A percentile compares a stretch with the other conserved stretches of the same genome.
Evolutionary conservation across 2,888 invertebrate genomes (phyloP).

Genomic region (Agapostemon virescens): DNA sequence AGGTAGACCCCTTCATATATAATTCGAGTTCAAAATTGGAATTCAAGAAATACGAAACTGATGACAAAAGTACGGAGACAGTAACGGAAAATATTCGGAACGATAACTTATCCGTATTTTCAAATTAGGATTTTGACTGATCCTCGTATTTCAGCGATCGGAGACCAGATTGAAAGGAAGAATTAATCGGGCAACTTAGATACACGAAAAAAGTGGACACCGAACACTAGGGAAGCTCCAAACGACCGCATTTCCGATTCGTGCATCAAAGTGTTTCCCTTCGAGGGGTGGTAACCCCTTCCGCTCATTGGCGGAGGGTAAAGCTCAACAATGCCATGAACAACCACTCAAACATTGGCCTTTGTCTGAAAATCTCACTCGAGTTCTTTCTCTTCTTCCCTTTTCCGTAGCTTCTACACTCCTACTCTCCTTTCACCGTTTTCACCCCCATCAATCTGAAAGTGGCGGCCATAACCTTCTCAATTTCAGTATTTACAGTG

Average conservation of each 20-base stretch:
- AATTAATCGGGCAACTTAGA: constrained; percentile 28
- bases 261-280: constrained; percentile 72
- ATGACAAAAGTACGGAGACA: no score
- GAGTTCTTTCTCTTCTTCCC: constrained; percentile 50
- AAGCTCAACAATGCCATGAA: constrained; percentile 77
- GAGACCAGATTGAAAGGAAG: background rate
- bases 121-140: no score
- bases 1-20: no score
- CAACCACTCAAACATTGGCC: constrained; percentile 72
- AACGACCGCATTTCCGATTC: constrained; percentile 76
- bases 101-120: no score
- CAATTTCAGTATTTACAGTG: constrained; percentile 16
- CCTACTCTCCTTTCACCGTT: constrained; percentile 41
- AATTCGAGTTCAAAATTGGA: no score
- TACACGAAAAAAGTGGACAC: constrained; percentile 44
- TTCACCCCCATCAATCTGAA: background rate
- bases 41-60: no score
- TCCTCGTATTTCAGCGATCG: background rate
- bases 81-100: no score
- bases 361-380: constrained; percentile 74
- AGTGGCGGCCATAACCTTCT: constrained; percentile 3
- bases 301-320: constrained; percentile 65
- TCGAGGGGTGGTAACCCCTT: constrained; percentile 59
- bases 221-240: constrained; percentile 70
- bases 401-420: constrained; percentile 36